Conservation (phyloP, 1,140 invertebrate genomes). For the Procambarus clarkii region DNA sequence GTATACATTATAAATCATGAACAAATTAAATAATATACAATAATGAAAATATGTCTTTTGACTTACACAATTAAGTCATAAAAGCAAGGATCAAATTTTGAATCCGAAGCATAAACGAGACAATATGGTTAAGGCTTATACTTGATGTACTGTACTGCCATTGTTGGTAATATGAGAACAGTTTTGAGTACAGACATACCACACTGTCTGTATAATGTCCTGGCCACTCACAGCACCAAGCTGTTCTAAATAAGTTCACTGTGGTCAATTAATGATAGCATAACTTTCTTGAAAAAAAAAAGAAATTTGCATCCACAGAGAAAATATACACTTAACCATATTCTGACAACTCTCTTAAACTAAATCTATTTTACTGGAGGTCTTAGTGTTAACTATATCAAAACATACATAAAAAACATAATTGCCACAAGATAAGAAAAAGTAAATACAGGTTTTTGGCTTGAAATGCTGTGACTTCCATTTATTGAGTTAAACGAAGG, state of each 20-base stretch:
- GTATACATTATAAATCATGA: background rate
- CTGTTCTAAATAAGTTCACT: background rate
- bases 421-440: background rate
- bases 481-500: background rate
- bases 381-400: background rate
- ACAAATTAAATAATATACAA: background rate
- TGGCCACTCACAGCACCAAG: background rate
- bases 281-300: background rate
- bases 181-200: too few species aligned
- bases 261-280: background rate
- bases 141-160: too few species aligned
- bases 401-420: background rate
- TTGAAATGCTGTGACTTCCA: background rate
- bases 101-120: too few species aligned
- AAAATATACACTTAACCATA: background rate
- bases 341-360: background rate
- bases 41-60: background rate
- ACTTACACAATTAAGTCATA: background rate
- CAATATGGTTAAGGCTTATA: too few species aligned
- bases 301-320: too few species aligned
- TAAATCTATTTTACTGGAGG: background rate
- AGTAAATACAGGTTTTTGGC: background rate
- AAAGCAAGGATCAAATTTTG: too few species aligned
- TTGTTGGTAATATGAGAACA: too few species aligned
- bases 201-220: background rate